phyloP scores from a whole-genome alignment of 2,888 invertebrate genomes.

The Scelioninae gen. 2 region DNA sequence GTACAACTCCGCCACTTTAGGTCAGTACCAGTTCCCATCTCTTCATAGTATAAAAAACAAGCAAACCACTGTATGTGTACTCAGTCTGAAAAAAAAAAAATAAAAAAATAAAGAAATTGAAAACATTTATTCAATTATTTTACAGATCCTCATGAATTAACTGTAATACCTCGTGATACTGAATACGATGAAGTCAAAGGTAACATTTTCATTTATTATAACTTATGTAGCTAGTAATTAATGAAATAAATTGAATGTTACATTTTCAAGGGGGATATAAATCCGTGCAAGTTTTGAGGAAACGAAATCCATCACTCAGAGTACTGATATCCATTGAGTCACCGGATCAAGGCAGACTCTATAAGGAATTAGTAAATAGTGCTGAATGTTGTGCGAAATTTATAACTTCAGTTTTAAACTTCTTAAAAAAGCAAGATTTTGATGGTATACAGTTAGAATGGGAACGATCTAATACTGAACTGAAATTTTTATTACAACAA shows the following conservation, averaged over 20 bases:
- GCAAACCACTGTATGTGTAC: too few relatives aligned
- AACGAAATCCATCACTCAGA: constrained; percentile 81
- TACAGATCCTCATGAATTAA: constrained; percentile 80
- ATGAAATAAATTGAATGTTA: background rate
- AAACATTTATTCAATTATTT: constrained; percentile 17
- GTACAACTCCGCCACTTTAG: constrained; percentile 83
- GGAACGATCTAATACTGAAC: constrained; percentile 76
- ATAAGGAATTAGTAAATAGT: constrained; percentile 79
- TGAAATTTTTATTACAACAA: constrained; percentile 79
- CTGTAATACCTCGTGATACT: constrained; percentile 80
- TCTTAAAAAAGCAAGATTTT: constrained; percentile 82
- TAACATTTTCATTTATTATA: too few relatives aligned
- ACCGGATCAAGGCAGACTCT: constrained; percentile 78
- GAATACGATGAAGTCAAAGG: constrained; percentile 85
- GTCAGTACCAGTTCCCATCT: constrained; percentile 59
- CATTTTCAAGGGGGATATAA: constrained; percentile 81
- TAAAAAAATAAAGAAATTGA: constrained; percentile 12
- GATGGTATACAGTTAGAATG: constrained; percentile 89
- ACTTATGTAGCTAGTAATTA: too few relatives aligned
- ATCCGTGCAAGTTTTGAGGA: constrained; percentile 82
- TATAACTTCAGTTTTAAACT: constrained; percentile 80
- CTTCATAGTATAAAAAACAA: too few relatives aligned
- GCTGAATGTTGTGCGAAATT: constrained; percentile 77
- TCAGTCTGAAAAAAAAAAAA: too few relatives aligned
- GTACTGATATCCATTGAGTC: constrained; percentile 82